A percentile compares a stretch with the other conserved stretches of the same genome.
Evolutionary conservation across 2,113 vertebrate species (phyloP).

Genomic region (Upupa epops): DNA sequence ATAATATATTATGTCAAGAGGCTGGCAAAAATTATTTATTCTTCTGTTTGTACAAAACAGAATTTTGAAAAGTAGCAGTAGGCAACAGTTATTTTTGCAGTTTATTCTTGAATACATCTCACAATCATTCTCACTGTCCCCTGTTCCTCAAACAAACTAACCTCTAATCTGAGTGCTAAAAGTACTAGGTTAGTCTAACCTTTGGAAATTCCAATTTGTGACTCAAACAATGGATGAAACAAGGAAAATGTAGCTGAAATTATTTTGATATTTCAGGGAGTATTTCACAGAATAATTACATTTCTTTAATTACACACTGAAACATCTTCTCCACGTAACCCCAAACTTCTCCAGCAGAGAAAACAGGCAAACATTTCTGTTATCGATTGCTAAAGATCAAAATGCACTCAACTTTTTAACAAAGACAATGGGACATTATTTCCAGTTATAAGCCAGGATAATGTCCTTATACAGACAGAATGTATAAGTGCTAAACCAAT

Average conservation of each 20-base stretch:
- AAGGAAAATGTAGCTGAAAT: constrained; percentile 20
- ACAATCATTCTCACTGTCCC: not conserved
- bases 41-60: not conserved
- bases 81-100: not conserved
- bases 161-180: not conserved
- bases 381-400: constrained; percentile 53
- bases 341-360: constrained; percentile 46
- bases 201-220: not conserved
- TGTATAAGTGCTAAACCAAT: constrained; percentile 11
- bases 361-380: constrained; percentile 45
- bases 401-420: constrained; percentile 31
- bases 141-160: not conserved
- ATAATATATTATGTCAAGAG: not conserved
- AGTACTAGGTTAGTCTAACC: not conserved
- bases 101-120: not conserved
- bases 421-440: constrained; percentile 14
- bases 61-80: not conserved
- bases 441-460: constrained; percentile 25
- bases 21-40: not conserved
- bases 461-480: not conserved
- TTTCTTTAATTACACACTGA: constrained; percentile 49
- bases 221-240: not conserved
- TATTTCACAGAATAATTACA: constrained; percentile 16
- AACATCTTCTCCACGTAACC: constrained; percentile 25
- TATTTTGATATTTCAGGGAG: constrained; percentile 30